Percentiles rank a stretch among this genome's conserved stretches.
These are phyloP conservation scores for Aplysina aerophoba DNA, from an alignment of 37 sponge, comb jelly and placozoan genomes.

Conservation along the genomic window DNA sequence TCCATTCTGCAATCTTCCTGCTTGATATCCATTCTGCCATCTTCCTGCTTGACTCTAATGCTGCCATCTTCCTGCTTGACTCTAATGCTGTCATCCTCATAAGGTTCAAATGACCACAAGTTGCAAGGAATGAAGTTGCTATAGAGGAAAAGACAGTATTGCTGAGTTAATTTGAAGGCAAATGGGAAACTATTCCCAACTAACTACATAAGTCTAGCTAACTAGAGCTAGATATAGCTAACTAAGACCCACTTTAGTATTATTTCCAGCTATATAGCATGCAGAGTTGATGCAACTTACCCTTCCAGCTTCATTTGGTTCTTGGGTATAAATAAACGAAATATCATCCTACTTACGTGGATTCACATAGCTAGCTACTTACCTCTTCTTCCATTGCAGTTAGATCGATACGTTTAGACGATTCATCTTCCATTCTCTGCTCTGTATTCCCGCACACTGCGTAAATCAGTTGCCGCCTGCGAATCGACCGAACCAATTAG, in stretches of 20 bases:
- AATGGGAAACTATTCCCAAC: constrained; percentile 11
- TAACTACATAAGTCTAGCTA: constrained; percentile 6
- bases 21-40: constrained; percentile 11
- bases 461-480: too few species aligned
- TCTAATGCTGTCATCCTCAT: constrained; percentile 11
- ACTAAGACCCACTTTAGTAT: constrained; percentile 7
- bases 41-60: neutral
- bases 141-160: constrained; percentile 6
- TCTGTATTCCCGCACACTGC: constrained; percentile 4
- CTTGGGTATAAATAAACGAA: neutral
- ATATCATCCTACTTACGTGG: constrained; percentile 3
- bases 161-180: constrained; percentile 3
- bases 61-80: constrained; percentile 12
- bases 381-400: constrained; percentile 11
- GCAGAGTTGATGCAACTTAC: constrained; percentile 4
- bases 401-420: constrained; percentile 3
- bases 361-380: neutral
- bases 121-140: constrained; percentile 11
- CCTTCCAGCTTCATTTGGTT: constrained; percentile 3
- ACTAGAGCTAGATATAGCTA: constrained; percentile 11
- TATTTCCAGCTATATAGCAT: constrained; percentile 7
- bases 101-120: neutral
- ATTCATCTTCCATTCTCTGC: constrained; percentile 11
- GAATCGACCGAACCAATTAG: neutral
- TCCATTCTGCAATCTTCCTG: constrained; percentile 3